These are phyloP conservation scores for Mormyrops boulengeri DNA, from an alignment of 2,797 vertebrate genomes.

Conservation along the genomic window DNA sequence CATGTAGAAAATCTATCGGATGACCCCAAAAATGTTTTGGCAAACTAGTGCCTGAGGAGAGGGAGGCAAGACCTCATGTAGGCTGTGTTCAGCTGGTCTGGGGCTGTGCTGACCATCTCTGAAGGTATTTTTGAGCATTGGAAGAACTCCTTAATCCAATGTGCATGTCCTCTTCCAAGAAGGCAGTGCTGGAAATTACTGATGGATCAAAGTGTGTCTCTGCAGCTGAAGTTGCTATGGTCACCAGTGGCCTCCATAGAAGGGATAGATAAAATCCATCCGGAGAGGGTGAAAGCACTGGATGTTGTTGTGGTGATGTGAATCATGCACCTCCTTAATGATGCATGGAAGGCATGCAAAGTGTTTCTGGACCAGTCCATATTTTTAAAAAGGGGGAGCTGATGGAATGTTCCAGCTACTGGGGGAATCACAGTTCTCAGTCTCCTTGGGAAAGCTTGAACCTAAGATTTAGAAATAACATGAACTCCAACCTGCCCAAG, in stretches of 20 bases:
- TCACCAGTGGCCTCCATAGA: not conserved
- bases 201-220: not conserved
- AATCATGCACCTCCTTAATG: not conserved
- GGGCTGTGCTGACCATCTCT: not conserved
- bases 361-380: not conserved
- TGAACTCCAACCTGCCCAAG: not conserved
- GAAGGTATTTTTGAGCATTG: not conserved
- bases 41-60: not conserved
- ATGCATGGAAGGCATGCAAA: not conserved
- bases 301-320: not conserved
- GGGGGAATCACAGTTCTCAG: not conserved
- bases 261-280: not conserved
- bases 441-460: not conserved
- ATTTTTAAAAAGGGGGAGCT: not conserved
- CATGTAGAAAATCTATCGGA: not conserved
- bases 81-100: not conserved
- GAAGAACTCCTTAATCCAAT: not conserved
- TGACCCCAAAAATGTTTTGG: not conserved
- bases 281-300: not conserved
- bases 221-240: not conserved
- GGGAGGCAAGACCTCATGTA: not conserved
- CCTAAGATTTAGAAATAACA: not conserved
- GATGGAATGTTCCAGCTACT: not conserved
- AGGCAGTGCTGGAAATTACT: not conserved
- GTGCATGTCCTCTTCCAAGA: not conserved